Base-by-base conservation (phyloP, 2,113 vertebrate genomes). In the Eudyptes chrysolophus region DNA sequence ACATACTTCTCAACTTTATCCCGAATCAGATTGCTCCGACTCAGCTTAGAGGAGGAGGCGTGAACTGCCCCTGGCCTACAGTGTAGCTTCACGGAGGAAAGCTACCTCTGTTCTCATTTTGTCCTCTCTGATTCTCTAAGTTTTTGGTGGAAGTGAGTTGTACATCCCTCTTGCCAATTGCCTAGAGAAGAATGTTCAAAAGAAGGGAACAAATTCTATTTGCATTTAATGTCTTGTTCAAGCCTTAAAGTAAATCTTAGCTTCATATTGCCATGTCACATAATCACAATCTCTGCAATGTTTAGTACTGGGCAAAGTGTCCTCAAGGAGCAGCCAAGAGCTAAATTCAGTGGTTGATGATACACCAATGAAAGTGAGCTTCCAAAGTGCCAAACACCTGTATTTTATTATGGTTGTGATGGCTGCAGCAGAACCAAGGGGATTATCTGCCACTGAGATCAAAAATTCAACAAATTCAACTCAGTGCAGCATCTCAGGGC, bases 271-370 rank as follows among this genome's bases (percentile, higher is more conserved):
- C 57, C 27, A 64, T 64, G 85, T 91, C 92, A 79, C 1, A 3
- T 69, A 92, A 79, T 79, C 79, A 84, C 38, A 83, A 26, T 51
- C 60, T 86, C 68, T 82, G 75, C 68, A 87, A 51, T 15, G 6
- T 60, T 92, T 84, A 94, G 44, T 76, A 69, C 11, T 64, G 78
- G 72, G 66, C 81, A 93, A 66, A 19, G 32, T 77, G 85, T 87
- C 94, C 84, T 97, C 66, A 55, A 52, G 78, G 82, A 48, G 13
- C 55, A 78, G 90, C 90, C 90, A 95, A 98, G 94, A 96, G 84
- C 95, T 97, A 85, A 82, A 58, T 68, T 87, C 74, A 84, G 21
- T 86, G 79, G 38, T 95, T 93, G 64, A 60, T 90, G 84, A 97
- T 71, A 69, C 12, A 81, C n/a, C 60, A 70, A 70, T 89, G 89